Evolutionary conservation across 1,140 invertebrate species (phyloP).

Genomic region (Stegodyphus dumicola): DNA sequence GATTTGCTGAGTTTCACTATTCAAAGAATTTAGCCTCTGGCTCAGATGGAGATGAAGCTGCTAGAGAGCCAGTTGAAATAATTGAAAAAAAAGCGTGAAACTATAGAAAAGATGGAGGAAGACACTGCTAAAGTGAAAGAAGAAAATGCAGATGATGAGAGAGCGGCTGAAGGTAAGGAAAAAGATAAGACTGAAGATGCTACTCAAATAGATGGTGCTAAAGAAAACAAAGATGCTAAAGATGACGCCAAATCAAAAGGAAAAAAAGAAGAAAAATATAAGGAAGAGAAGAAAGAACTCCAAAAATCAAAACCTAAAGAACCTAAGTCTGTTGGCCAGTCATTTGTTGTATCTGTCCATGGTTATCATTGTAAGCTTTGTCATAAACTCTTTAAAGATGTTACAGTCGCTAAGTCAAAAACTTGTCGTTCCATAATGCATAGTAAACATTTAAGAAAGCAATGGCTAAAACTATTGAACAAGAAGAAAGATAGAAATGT

Average conservation of each 20-base stretch:
- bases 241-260: conserved; percentile 10
- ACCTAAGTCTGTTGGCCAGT: conserved; percentile 42
- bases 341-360: conserved; percentile 55
- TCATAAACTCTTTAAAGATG: conserved; percentile 57
- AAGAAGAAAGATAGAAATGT: conserved; percentile 49
- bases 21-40: conserved; percentile 47
- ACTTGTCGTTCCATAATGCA: conserved; percentile 53
- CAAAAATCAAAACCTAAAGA: conserved; percentile 44
- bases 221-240: conserved; percentile 48
- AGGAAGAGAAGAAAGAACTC: conserved; percentile 42
- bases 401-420: conserved; percentile 46
- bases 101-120: conserved; percentile 26
- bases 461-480: conserved; percentile 38
- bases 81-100: conserved; percentile 10
- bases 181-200: conserved; percentile 21
- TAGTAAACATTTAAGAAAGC: conserved; percentile 39
- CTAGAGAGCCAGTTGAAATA: conserved; percentile 45
- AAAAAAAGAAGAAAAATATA: conserved; percentile 18
- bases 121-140: conserved; percentile 19
- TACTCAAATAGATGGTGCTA: conserved; percentile 60
- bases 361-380: conserved; percentile 59
- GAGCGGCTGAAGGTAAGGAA: conserved; percentile 25
- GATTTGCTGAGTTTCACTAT: conserved; percentile 55
- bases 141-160: conserved; percentile 19
- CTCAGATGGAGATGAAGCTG: conserved; percentile 57